Evolutionary conservation across 30 jellyfish, hydroid and myxozoan species (phyloP).

Genomic region (Thelohanellus kitauei): DNA sequence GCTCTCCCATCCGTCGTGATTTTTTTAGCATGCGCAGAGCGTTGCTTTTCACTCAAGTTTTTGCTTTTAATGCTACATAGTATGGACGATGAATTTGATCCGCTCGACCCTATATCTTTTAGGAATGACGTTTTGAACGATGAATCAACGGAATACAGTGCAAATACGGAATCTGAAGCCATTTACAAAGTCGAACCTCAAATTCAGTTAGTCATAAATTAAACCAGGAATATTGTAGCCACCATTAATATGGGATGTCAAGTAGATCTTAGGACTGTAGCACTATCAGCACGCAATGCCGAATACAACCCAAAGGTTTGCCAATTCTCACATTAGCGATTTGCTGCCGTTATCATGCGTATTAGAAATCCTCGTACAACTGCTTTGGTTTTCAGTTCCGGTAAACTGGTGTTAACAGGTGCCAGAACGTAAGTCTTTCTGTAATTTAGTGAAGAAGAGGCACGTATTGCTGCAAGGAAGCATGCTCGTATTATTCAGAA

Average conservation of each 20-base stretch:
- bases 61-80: no score
- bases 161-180: no score
- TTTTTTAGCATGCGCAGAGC: no score
- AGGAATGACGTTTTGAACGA: no score
- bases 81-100: no score
- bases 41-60: no score
- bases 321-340: slow-evolving; percentile 9
- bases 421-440: slow-evolving; percentile 38
- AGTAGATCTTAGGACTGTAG: slow-evolving; percentile 35
- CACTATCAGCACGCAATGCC: slow-evolving; percentile 74
- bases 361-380: slow-evolving; percentile 94
- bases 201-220: no score
- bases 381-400: slow-evolving; percentile 73
- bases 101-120: no score
- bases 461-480: slow-evolving; percentile 79
- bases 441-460: slow-evolving; percentile 50
- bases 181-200: no score
- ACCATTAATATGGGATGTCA: slow-evolving; percentile 62
- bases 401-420: slow-evolving; percentile 93
- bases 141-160: no score
- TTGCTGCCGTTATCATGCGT: slow-evolving; percentile 94
- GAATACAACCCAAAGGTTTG: slow-evolving; percentile 65
- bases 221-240: slow-evolving; percentile 65
- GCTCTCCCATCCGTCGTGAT: no score
- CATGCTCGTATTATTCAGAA: slow-evolving; percentile 83